Conservation (phyloP, 1,140 invertebrate genomes). For the Asobara japonica region DNA sequence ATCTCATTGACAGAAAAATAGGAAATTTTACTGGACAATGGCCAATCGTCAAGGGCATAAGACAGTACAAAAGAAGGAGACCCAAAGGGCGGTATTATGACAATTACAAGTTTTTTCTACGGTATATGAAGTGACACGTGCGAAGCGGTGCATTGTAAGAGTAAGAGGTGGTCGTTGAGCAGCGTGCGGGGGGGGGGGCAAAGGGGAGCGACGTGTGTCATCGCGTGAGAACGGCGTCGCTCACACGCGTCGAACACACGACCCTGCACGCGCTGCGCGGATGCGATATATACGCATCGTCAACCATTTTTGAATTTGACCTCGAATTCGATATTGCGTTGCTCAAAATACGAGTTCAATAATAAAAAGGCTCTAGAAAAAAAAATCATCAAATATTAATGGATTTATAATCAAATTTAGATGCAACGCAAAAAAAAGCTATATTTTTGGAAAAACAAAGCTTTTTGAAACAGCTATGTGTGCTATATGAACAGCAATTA, state of each 20-base stretch:
- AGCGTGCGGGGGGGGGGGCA: slow-evolving; percentile 36
- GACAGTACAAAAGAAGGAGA: slow-evolving; percentile 12
- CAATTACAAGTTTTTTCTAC: slow-evolving; percentile 62
- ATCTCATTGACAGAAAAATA: background rate
- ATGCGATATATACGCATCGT: background rate
- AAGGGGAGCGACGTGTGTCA: slow-evolving; percentile 52
- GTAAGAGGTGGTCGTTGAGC: background rate
- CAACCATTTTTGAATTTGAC: slow-evolving; percentile 7
- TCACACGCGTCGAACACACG: slow-evolving; percentile 59
- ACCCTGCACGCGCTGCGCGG: slow-evolving; percentile 20
- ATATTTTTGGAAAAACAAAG: no score
- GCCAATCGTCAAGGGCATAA: background rate
- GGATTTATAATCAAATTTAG: no score
- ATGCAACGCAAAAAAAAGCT: no score
- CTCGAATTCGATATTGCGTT: background rate
- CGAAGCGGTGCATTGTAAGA: slow-evolving; percentile 1
- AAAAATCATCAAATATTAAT: no score
- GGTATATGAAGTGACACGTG: slow-evolving; percentile 59
- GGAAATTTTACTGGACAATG: background rate
- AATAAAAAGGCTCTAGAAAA: background rate
- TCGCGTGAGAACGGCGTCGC: slow-evolving; percentile 61
- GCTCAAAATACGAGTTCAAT: background rate
- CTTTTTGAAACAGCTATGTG: no score
- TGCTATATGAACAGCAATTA: no score
- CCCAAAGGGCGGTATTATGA: slow-evolving; percentile 54